Percentiles rank a stretch among this genome's conserved stretches.
phyloP scores from a whole-genome alignment of 2,797 vertebrate species.

The Threskiornis aethiopicus region DNA sequence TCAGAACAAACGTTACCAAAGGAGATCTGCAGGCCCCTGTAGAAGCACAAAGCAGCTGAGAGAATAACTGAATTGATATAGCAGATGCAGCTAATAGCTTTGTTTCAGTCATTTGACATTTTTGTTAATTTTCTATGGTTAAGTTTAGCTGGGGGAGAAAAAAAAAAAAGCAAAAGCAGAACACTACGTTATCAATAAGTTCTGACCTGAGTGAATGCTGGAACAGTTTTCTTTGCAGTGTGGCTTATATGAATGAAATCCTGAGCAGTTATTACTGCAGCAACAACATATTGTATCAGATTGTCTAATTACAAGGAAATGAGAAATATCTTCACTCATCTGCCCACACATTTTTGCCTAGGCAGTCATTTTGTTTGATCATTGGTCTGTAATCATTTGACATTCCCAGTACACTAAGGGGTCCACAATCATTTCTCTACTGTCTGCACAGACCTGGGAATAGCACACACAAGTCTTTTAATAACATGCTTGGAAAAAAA shows the following conservation, averaged over 20 bases:
- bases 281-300: background rate
- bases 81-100: background rate
- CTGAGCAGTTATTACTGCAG: background rate
- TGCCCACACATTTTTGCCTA: background rate
- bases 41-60: background rate
- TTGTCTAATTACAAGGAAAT: background rate
- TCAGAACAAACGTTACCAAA: background rate
- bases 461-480: background rate
- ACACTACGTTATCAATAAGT: background rate
- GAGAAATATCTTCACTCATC: background rate
- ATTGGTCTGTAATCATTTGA: background rate
- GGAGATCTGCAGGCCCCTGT: background rate
- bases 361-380: background rate
- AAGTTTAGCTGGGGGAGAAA: background rate
- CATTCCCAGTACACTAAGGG: background rate
- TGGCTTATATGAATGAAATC: background rate
- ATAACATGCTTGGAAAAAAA: background rate
- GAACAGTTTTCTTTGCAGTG: background rate
- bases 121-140: background rate
- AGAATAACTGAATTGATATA: background rate
- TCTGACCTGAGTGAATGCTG: background rate
- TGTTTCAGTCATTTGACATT: background rate
- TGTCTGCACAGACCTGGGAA: background rate
- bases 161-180: background rate
- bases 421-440: background rate